These are phyloP conservation scores for Cinclus mexicanus DNA, from an alignment of 2,113 vertebrate species.

Conservation along the genomic window DNA sequence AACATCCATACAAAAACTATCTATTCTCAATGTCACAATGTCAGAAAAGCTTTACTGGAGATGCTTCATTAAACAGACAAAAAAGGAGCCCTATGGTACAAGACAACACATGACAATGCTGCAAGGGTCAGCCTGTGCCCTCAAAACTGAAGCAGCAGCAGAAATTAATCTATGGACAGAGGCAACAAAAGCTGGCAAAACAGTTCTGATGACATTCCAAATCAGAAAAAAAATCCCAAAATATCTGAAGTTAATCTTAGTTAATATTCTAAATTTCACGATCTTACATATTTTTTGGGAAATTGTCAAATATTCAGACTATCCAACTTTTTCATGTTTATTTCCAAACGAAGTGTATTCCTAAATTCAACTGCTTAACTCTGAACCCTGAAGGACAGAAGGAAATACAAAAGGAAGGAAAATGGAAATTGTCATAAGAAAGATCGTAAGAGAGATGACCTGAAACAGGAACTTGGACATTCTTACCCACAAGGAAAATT, in stretches of 20 bases:
- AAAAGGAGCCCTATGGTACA: background rate
- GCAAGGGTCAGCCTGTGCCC: background rate
- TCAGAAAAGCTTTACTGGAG: background rate
- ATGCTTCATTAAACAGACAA: background rate
- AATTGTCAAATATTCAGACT: background rate
- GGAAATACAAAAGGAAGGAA: background rate
- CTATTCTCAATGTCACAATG: fast-evolving
- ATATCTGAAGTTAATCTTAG: background rate
- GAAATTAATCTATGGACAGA: background rate
- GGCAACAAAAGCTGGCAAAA: background rate
- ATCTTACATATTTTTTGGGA: background rate
- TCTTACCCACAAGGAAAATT: background rate
- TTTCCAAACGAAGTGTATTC: background rate
- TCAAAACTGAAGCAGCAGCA: background rate
- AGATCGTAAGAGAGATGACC: background rate
- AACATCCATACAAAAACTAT: background rate
- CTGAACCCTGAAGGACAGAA: background rate
- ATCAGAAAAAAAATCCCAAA: background rate
- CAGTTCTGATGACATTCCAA: background rate
- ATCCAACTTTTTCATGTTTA: background rate
- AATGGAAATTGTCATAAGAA: background rate
- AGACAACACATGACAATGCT: fast-evolving
- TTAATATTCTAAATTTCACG: background rate
- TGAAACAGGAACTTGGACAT: background rate
- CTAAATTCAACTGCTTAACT: background rate